Base-by-base conservation (phyloP, 2,113 vertebrate species). In the Hyla sarda region DNA sequence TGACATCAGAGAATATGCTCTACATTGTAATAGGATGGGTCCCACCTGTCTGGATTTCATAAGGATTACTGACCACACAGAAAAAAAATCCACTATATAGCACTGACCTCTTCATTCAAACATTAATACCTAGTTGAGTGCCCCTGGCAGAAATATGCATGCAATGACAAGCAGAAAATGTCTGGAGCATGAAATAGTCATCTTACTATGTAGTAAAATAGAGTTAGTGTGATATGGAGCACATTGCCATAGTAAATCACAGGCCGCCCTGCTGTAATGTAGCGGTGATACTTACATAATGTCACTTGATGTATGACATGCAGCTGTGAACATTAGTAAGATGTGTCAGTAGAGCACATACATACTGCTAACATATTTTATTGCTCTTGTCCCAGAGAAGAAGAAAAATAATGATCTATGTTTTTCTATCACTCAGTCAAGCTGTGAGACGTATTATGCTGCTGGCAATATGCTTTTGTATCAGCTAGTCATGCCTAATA, bases 271-370 rank as follows among this genome's bases (percentile, higher is more conserved):
- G 25, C 67, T 71, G 19, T 30, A 71, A 32, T 30, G 9, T 9
- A 54, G 7, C 48, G 16, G 48, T 28, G 48, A 30, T 54, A 19
- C 74, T 77, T 71, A 2, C 23, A 30, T 52, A 30, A 17, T 30
- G 19, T 71, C 67, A 21, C 45, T 45, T 67, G 60, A 65, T 62
- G 28, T 83, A 73, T 83, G 47, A 25, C 48, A 83, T 73, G 50
- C 32, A 73, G 13, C 82, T 74, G 69, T 45, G 32, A 71, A 71
- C 7, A 71, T 58, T 83, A 25, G 48, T 52, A 32, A 28, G 34
- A n/a, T 17, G 1, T 83, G 69, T 56, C 48, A 25, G 21, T 13
- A 19, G 30, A 41, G 50, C 5, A 74, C 67, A 60, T 41, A 21
- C 28, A 30, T 28, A 23, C 34, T 56, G 69, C 17, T 13, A 28